Percentiles rank a stretch among this genome's conserved stretches.
Conservation (phyloP, 2,888 invertebrate species). For the Taenaris catops region DNA sequence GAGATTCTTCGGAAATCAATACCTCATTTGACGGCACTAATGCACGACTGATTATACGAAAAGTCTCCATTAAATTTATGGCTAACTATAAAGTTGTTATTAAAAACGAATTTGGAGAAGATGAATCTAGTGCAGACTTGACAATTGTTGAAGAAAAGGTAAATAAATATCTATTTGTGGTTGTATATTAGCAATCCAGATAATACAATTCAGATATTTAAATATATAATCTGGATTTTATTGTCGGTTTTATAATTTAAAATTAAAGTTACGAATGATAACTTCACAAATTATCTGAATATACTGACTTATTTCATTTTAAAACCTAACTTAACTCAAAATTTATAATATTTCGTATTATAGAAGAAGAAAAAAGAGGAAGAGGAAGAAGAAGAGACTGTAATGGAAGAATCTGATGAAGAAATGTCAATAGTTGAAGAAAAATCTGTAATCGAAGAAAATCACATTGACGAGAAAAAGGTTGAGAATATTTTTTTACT, state of each 20-base stretch:
- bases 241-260: too few relatives aligned
- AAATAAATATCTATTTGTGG: slow-evolving; percentile 13
- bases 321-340: too few relatives aligned
- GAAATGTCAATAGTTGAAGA: slow-evolving; percentile 74
- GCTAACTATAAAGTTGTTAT: slow-evolving; percentile 93
- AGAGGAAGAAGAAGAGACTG: slow-evolving; percentile 56
- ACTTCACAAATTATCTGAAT: too few relatives aligned
- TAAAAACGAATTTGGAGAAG: slow-evolving; percentile 94
- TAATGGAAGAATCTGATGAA: slow-evolving; percentile 70
- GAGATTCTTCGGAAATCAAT: slow-evolving; percentile 87
- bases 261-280: too few relatives aligned
- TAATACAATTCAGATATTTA: too few relatives aligned
- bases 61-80: slow-evolving; percentile 86
- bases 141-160: slow-evolving; percentile 85
- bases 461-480: slow-evolving; percentile 71
- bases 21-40: slow-evolving; percentile 92
- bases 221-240: too few relatives aligned
- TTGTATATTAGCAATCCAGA: too few relatives aligned
- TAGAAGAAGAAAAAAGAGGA: slow-evolving; percentile 66
- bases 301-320: too few relatives aligned
- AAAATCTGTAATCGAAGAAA: slow-evolving; percentile 70
- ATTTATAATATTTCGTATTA: too few relatives aligned
- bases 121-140: slow-evolving; percentile 91
- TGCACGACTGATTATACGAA: slow-evolving; percentile 88
- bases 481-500: slow-evolving; percentile 30